Evolutionary conservation across 2,888 invertebrate species (phyloP).

Genomic region (Heliconius ismenius): DNA sequence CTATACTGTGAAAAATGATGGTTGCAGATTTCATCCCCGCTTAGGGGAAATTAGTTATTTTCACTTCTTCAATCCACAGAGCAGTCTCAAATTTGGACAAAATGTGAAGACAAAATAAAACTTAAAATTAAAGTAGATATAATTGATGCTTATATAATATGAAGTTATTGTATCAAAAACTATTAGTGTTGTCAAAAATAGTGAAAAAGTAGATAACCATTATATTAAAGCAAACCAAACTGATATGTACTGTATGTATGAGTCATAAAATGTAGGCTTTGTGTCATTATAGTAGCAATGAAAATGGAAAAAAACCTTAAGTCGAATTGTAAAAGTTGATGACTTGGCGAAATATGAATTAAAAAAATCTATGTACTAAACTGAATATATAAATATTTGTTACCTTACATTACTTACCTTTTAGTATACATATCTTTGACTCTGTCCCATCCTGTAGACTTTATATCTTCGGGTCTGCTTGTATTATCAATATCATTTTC

Average conservation of each 20-base stretch:
- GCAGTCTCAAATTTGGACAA: too few species aligned
- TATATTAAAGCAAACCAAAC: too few species aligned
- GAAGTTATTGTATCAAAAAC: too few species aligned
- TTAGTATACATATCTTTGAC: constrained; percentile 72
- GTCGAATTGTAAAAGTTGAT: not conserved
- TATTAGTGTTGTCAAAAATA: too few species aligned
- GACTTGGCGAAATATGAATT: not conserved
- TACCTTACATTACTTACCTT: too few species aligned
- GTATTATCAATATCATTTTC: constrained; percentile 57
- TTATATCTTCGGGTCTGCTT: constrained; percentile 37
- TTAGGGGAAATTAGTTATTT: too few species aligned
- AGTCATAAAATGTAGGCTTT: too few species aligned
- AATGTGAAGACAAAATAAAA: not conserved
- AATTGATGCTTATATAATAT: not conserved
- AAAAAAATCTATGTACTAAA: not conserved
- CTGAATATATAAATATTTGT: not conserved
- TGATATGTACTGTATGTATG: too few species aligned
- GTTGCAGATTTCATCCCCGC: not conserved
- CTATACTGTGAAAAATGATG: not conserved
- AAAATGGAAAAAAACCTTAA: too few species aligned
- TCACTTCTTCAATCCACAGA: too few species aligned
- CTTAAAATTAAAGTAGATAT: not conserved
- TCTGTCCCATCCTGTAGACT: constrained; percentile 75
- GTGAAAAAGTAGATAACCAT: too few species aligned
- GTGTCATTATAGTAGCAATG: too few species aligned